Conservation (phyloP, 2,797 vertebrate genomes). For the Esox lucius region DNA sequence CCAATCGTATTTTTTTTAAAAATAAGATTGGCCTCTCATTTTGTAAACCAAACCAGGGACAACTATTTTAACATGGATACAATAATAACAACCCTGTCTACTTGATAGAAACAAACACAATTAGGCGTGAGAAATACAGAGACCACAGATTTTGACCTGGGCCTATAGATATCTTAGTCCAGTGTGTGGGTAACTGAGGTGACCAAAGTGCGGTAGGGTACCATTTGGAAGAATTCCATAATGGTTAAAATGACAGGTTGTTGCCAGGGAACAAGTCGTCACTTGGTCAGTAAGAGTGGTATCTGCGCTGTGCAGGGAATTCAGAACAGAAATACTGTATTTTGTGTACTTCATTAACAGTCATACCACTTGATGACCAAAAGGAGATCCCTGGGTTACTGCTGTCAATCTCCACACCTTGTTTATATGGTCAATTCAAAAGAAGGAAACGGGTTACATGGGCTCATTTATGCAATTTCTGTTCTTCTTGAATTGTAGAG, state of each 20-base stretch:
- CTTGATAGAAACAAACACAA: not conserved
- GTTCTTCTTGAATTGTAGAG: too few relatives aligned
- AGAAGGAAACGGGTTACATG: too few relatives aligned
- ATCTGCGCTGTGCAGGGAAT: not conserved
- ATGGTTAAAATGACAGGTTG: not conserved
- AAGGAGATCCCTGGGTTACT: not conserved
- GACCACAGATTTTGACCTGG: not conserved
- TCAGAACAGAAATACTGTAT: not conserved
- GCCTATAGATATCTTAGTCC: too few relatives aligned
- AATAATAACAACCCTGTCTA: not conserved
- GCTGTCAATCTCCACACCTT: not conserved
- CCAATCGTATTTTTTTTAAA: too few relatives aligned
- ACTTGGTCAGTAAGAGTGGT: too few relatives aligned
- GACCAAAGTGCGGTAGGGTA: too few relatives aligned
- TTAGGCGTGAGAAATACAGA: not conserved
- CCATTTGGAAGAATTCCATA: not conserved
- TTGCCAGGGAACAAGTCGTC: not conserved
- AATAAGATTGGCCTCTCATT: too few relatives aligned
- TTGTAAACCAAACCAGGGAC: too few relatives aligned
- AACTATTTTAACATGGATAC: too few relatives aligned
- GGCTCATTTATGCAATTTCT: too few relatives aligned
- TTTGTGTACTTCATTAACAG: not conserved
- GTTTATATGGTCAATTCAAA: not conserved
- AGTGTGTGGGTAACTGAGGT: too few relatives aligned
- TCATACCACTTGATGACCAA: not conserved